phyloP scores from a whole-genome alignment of 1,140 invertebrate genomes.

The Aphis craccivora region DNA sequence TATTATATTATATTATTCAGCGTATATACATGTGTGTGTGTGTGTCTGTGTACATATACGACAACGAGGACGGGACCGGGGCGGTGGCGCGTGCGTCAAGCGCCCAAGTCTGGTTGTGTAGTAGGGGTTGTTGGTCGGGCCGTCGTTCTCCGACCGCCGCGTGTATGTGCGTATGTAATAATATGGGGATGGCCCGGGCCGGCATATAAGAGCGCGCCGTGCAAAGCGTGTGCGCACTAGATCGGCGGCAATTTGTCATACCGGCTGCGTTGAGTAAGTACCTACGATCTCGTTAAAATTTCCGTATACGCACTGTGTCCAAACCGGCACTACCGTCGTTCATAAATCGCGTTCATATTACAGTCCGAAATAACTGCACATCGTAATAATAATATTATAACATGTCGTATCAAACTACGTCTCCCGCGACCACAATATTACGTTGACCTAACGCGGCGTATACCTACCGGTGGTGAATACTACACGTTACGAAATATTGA shows the following conservation, averaged over 20 bases:
- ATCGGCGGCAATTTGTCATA: slow-evolving; percentile 37
- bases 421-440: neutral
- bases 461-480: neutral
- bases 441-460: neutral
- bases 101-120: slow-evolving; percentile 23
- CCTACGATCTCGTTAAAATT: neutral
- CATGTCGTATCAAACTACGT: neutral
- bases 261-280: neutral
- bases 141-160: slow-evolving; percentile 10
- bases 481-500: neutral
- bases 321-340: neutral
- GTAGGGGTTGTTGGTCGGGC: slow-evolving; percentile 40
- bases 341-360: neutral
- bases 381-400: neutral
- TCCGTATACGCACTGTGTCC: neutral
- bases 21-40: neutral
- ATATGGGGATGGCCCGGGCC: slow-evolving; percentile 52
- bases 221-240: slow-evolving; percentile 42
- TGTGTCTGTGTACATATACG: neutral
- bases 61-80: neutral
- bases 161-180: slow-evolving; percentile 35
- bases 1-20: neutral
- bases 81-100: neutral
- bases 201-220: slow-evolving; percentile 54
- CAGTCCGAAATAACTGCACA: neutral